phyloP scores from a whole-genome alignment of 2,888 invertebrate species.

The Acholoe squamosa region DNA sequence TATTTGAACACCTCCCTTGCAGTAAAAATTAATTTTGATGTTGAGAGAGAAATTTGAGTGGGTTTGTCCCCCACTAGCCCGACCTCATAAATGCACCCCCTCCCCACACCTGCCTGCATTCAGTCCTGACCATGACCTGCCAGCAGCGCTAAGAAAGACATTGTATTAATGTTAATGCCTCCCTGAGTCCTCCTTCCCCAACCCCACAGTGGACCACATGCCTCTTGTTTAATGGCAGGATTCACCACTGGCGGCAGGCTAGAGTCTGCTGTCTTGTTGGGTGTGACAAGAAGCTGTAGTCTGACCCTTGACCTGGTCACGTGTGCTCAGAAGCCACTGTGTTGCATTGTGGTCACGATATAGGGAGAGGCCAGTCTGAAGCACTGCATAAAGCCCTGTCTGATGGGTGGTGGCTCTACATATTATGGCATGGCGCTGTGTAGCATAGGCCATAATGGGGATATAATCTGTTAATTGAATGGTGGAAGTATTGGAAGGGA shows the following conservation, averaged over 20 bases:
- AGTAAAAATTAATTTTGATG: slow-evolving; percentile 24
- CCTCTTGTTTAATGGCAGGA: slow-evolving; percentile 4
- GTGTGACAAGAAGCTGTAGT: background rate
- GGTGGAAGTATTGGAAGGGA: background rate
- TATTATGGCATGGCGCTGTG: too few relatives aligned
- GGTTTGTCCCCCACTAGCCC: background rate
- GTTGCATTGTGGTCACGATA: background rate
- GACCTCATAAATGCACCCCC: background rate
- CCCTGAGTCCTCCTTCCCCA: background rate
- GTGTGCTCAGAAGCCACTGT: background rate
- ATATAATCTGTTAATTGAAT: too few relatives aligned
- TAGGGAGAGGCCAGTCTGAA: background rate
- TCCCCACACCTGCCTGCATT: background rate
- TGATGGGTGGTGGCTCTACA: background rate
- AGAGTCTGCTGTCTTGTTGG: background rate
- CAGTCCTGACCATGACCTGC: background rate
- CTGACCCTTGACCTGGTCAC: background rate
- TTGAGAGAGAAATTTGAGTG: slow-evolving; percentile 5
- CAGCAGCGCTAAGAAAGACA: slow-evolving; percentile 14
- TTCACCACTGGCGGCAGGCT: background rate
- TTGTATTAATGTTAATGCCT: slow-evolving; percentile 27
- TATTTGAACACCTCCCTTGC: slow-evolving; percentile 20
- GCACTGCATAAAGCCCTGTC: background rate
- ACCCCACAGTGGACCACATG: background rate
- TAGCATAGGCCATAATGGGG: too few relatives aligned